A percentile compares a stretch with the other conserved stretches of the same genome.
phyloP scores from a whole-genome alignment of 2,888 invertebrate genomes.

The Drosophila longiperda region DNA sequence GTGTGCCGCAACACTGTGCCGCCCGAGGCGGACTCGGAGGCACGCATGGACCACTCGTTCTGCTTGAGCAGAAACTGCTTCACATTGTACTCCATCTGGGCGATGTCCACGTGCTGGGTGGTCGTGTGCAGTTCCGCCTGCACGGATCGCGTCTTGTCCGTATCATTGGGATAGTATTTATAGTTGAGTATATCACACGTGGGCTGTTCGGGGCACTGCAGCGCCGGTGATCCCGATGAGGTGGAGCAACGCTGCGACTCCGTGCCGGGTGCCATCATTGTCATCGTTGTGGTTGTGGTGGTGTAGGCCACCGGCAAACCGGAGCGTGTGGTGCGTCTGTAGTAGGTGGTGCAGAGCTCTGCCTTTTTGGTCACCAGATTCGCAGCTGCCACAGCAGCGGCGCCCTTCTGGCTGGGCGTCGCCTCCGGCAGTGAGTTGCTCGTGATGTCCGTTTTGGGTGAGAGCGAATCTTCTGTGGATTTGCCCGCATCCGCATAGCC shows the following conservation, averaged over 20 bases:
- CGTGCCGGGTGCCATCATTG: slow-evolving; percentile 8
- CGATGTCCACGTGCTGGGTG: slow-evolving; percentile 87
- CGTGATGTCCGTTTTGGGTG: slow-evolving; percentile 79
- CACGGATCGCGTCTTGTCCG: slow-evolving; percentile 79
- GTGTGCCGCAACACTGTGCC: slow-evolving; percentile 63
- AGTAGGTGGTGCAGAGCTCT: slow-evolving; percentile 76
- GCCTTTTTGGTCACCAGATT: slow-evolving; percentile 51
- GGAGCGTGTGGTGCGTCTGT: slow-evolving; percentile 80
- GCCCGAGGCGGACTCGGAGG: slow-evolving; percentile 39
- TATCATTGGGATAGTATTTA: slow-evolving; percentile 83
- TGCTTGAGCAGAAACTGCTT: slow-evolving; percentile 89
- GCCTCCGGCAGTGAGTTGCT: slow-evolving; percentile 65
- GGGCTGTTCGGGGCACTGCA: slow-evolving; percentile 78
- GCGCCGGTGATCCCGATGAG: slow-evolving; percentile 60
- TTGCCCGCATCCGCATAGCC: slow-evolving; percentile 74
- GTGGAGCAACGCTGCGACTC: slow-evolving; percentile 58
- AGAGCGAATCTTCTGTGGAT: slow-evolving; percentile 80
- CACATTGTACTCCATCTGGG: slow-evolving; percentile 92
- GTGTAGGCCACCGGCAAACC: slow-evolving; percentile 81
- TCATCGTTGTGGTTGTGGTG: slow-evolving; percentile 58
- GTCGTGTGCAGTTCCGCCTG: slow-evolving; percentile 82
- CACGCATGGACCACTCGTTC: slow-evolving; percentile 85
- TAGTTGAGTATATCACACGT: slow-evolving; percentile 84
- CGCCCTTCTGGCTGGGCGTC: slow-evolving; percentile 2
- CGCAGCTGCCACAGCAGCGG: background rate